Percentiles rank a stretch among this genome's conserved stretches.
Evolutionary conservation across 2,797 vertebrate genomes (phyloP).

Genomic region (Cyprinella venusta): DNA sequence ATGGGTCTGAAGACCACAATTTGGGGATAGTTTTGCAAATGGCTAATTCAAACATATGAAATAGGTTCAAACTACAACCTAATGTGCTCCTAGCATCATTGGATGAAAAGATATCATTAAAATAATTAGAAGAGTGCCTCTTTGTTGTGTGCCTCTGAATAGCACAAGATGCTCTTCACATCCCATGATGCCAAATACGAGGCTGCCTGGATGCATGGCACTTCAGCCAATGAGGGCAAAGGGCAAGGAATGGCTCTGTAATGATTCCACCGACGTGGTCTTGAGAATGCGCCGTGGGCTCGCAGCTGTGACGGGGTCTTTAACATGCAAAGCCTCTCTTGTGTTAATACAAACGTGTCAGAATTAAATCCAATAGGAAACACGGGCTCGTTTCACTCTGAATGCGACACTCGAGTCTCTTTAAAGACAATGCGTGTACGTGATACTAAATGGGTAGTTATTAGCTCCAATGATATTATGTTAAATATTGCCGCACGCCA

Average conservation of each 20-base stretch:
- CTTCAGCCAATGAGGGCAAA: slow-evolving; percentile 81
- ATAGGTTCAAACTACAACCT: slow-evolving; percentile 82
- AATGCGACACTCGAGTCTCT: slow-evolving; percentile 42
- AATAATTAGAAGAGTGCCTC: slow-evolving; percentile 84
- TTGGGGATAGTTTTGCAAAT: slow-evolving; percentile 78
- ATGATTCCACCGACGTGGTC: slow-evolving; percentile 76
- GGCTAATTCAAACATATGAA: slow-evolving; percentile 84
- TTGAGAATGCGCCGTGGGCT: slow-evolving; percentile 74
- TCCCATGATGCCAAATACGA: slow-evolving; percentile 72
- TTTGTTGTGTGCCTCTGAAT: slow-evolving; percentile 81
- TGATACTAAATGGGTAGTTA: slow-evolving; percentile 43
- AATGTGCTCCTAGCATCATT: slow-evolving; percentile 83
- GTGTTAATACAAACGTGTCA: slow-evolving; percentile 60
- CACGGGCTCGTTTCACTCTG: slow-evolving; percentile 19
- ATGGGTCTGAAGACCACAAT: slow-evolving; percentile 74
- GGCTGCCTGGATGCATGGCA: slow-evolving; percentile 74
- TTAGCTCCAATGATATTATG: slow-evolving; percentile 26
- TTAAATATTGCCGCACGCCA: slow-evolving; percentile 16
- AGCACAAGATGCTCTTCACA: slow-evolving; percentile 76
- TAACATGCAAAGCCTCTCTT: slow-evolving; percentile 66
- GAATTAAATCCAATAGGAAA: slow-evolving; percentile 43
- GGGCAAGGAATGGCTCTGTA: slow-evolving; percentile 80
- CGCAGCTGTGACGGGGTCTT: slow-evolving; percentile 70
- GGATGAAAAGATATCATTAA: slow-evolving; percentile 87
- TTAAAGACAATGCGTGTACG: slow-evolving; percentile 34